Conservation (phyloP, 1,140 invertebrate genomes). For the Melipona quadrifasciata region DNA sequence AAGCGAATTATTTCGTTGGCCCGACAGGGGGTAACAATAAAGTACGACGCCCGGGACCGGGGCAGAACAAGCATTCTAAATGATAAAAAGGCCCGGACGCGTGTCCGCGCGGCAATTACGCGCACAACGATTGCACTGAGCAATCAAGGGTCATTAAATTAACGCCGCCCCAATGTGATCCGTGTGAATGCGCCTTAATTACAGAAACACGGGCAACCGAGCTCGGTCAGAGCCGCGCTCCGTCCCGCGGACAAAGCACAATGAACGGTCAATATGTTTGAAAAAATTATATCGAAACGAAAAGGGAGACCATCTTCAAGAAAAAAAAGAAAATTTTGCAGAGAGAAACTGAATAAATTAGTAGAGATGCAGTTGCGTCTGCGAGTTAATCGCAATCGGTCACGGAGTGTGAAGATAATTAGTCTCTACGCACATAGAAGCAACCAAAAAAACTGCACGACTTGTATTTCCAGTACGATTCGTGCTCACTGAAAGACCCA, state of each 20-base stretch:
- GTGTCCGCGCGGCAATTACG: conserved; percentile 58
- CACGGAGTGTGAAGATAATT: no score
- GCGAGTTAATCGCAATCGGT: no score
- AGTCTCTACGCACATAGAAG: no score
- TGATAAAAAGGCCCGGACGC: conserved; percentile 33
- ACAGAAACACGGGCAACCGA: conserved; percentile 37
- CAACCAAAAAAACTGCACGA: no score
- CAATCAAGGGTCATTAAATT: conserved; percentile 72
- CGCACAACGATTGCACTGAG: conserved; percentile 30
- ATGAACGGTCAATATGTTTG: conserved; percentile 35
- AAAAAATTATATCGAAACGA: not conserved
- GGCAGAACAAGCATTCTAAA: conserved; percentile 10
- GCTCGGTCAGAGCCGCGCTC: not conserved
- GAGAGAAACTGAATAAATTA: not conserved
- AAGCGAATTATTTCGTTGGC: conserved; percentile 18
- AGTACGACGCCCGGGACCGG: not conserved
- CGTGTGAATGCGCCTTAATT: conserved; percentile 71
- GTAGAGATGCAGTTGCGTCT: no score
- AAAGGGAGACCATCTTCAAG: not conserved
- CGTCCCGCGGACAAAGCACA: not conserved
- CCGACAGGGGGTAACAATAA: not conserved
- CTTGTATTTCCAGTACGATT: no score
- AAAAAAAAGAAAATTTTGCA: not conserved
- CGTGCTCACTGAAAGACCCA: no score
- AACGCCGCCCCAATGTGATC: conserved; percentile 57